These are phyloP conservation scores for Odontophorus gujanensis DNA, from an alignment of 2,113 vertebrate genomes.

Conservation along the genomic window DNA sequence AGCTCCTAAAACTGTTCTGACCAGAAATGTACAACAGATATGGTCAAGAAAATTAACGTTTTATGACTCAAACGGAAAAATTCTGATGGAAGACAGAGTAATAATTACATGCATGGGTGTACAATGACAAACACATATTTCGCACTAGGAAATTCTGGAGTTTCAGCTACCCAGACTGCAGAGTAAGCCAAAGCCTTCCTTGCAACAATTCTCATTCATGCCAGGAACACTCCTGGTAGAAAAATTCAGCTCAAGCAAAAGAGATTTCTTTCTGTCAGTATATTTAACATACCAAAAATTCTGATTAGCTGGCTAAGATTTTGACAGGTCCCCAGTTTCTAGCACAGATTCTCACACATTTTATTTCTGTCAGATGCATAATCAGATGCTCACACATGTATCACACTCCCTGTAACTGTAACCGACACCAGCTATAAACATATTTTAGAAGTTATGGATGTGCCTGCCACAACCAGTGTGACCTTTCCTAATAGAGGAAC, in stretches of 20 bases:
- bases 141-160: background rate
- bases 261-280: background rate
- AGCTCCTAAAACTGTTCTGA: background rate
- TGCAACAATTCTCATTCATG: background rate
- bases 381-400: constrained; percentile 21
- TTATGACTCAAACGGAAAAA: background rate
- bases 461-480: constrained; percentile 10
- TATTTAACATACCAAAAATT: background rate
- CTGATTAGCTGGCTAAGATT: background rate
- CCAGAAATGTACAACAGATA: background rate
- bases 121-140: background rate
- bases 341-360: background rate
- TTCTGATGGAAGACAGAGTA: background rate
- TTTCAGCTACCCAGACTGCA: background rate
- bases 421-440: background rate
- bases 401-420: background rate
- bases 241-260: background rate
- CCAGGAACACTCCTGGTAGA: background rate
- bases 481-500: constrained; percentile 45
- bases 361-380: background rate
- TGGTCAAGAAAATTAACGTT: background rate
- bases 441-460: constrained; percentile 53
- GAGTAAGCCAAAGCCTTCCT: background rate
- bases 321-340: background rate
- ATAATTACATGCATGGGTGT: background rate